Conservation (phyloP, 2,797 vertebrate species). For the Molossus alvarezi region DNA sequence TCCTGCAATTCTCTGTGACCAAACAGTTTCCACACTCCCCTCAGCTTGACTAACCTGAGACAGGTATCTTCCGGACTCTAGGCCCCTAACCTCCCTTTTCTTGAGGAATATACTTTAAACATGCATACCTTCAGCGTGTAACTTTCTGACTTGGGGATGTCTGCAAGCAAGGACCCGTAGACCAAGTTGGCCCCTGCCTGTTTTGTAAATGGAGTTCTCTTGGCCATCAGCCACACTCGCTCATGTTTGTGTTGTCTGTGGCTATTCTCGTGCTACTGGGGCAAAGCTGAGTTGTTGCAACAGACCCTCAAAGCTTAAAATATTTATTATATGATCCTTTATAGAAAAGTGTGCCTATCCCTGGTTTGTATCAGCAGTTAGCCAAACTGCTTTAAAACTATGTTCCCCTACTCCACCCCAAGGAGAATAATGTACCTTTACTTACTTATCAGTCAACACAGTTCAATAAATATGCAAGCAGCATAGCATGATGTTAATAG, state of each 20-base stretch:
- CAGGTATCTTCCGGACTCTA: neutral
- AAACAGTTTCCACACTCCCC: neutral
- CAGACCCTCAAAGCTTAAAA: neutral
- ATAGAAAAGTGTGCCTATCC: neutral
- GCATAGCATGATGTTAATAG: neutral
- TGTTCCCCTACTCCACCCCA: neutral
- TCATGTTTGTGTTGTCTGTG: neutral
- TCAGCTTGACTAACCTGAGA: neutral
- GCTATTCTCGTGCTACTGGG: neutral
- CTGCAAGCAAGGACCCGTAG: neutral
- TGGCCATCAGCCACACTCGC: neutral
- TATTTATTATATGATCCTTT: slow-evolving; percentile 19
- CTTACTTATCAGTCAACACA: neutral
- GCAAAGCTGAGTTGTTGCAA: neutral
- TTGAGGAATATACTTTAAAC: neutral
- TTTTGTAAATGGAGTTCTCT: slow-evolving; percentile 17
- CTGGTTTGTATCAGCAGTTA: neutral
- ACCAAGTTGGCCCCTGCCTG: neutral
- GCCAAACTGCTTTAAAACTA: neutral
- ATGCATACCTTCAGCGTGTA: neutral
- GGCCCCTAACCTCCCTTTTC: neutral
- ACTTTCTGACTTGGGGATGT: neutral
- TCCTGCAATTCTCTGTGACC: neutral
- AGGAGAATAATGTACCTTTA: neutral
- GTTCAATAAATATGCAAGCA: neutral